These are phyloP conservation scores for Paramisgurnus dabryanus DNA, from an alignment of 2,113 vertebrate species.

Conservation along the genomic window DNA sequence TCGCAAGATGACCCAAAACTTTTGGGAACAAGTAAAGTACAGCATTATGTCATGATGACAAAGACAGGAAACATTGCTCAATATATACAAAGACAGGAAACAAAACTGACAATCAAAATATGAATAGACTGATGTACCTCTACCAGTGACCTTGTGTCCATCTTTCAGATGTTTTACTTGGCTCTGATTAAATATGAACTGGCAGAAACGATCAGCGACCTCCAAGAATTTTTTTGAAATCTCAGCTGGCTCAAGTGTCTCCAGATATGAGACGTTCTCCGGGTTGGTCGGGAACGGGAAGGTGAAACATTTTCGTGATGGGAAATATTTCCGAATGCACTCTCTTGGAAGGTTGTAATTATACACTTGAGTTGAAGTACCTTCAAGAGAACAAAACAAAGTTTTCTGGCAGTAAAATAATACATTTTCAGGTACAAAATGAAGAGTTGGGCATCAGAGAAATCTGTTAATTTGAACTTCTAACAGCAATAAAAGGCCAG, in stretches of 20 bases:
- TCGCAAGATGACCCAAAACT: slow-evolving; percentile 56
- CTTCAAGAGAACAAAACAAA: slow-evolving; percentile 1
- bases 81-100: too few relatives aligned
- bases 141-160: slow-evolving; percentile 47
- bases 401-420: not conserved
- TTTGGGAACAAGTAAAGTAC: not conserved
- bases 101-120: too few relatives aligned
- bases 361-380: not conserved
- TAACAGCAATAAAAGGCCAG: too few relatives aligned
- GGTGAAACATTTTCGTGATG: slow-evolving; percentile 55
- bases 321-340: slow-evolving; percentile 42
- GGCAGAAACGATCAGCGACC: slow-evolving; percentile 49
- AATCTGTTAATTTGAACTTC: too few relatives aligned
- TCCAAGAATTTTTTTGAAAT: slow-evolving; percentile 47
- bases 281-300: slow-evolving; percentile 44
- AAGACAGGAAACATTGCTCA: slow-evolving; percentile 43
- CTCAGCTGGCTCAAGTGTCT: slow-evolving; percentile 25
- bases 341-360: slow-evolving; percentile 46
- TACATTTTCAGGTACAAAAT: too few relatives aligned
- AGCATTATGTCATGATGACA: not conserved
- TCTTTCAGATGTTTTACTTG: slow-evolving; percentile 54
- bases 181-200: slow-evolving; percentile 45
- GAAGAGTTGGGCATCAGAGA: too few relatives aligned
- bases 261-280: slow-evolving; percentile 39
- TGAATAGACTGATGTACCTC: not conserved